Base-by-base conservation (phyloP, 2,113 vertebrate species). In the Paralichthys olivaceus region DNA sequence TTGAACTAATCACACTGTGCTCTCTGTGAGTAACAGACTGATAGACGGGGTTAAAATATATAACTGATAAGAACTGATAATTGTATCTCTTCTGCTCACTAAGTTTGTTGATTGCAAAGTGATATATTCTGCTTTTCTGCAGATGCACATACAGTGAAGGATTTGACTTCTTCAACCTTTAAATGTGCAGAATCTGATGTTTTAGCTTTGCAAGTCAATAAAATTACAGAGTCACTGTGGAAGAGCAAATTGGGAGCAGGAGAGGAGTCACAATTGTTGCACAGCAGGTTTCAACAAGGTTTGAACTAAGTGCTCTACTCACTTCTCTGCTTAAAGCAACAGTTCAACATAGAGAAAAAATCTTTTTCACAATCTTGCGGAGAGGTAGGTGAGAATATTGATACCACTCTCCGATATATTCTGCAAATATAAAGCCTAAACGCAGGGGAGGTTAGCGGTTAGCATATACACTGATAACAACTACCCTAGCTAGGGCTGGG, bases 71-170 rank as follows among this genome's bases (percentile, higher is more conserved):
- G 80, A 55, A 32, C 14, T 80, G 75, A 84, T 87, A 62, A 37
- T 19, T 85, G 69, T 71, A 89, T 85, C 85, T 64, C 34, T 34
- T 81, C 67, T 23, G 2, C 61, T 80, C 29, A 69, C 65, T 70
- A 57, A 11, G 32, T 65, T 63, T 54, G 57, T 53, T 61, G 59
- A 85, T 78, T 53, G 69, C 22, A 63, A 69, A 54, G 47, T 63
- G 32, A 60, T 37, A 28, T 23, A 17, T 75, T 66, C 51, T 34
- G n/a, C 12, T 19, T 22, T 70, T 20, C 9, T 34, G 32, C 55
- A 78, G 20, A 61, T 23, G 55, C 17, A 58, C 5, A 40, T 15
- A 28, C 9, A 47, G 55, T 12, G 5, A 53, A 12, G 4, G 5
- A 5, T 32, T 70, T 55, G 22, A 13, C 29, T 34, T 26, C 40